Evolutionary conservation across 2,113 vertebrate genomes (phyloP).

Genomic region (Leptobrachium leishanense): DNA sequence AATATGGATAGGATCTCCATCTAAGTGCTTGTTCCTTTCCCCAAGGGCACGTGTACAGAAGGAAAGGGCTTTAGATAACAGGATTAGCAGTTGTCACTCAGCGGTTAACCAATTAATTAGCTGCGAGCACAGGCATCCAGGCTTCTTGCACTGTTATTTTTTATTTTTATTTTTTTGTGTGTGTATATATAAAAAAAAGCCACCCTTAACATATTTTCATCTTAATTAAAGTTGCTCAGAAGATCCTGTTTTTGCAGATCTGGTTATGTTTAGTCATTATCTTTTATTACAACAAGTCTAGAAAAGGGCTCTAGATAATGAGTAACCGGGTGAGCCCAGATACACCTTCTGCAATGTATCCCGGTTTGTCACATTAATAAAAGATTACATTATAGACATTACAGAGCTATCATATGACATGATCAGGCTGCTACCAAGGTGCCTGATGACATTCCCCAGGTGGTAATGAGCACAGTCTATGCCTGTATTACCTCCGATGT

Average conservation of each 20-base stretch:
- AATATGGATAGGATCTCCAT: background rate
- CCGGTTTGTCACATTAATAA: no score
- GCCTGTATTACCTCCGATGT: no score
- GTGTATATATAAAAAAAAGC: background rate
- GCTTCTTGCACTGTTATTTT: conserved; percentile 14
- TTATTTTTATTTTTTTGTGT: no score
- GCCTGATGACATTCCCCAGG: no score
- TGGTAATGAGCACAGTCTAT: no score
- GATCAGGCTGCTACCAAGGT: no score
- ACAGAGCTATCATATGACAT: no score
- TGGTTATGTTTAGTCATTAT: background rate
- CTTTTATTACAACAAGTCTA: no score
- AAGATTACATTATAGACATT: no score
- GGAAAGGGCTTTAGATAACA: conserved; percentile 41
- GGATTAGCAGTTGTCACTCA: conserved; percentile 46
- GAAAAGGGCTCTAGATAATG: no score
- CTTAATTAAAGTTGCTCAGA: background rate
- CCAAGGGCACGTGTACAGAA: background rate
- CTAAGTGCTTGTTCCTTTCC: conserved; percentile 18
- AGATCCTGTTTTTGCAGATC: background rate
- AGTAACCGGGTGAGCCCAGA: no score
- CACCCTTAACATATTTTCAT: conserved; percentile 11
- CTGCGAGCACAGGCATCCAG: conserved; percentile 7
- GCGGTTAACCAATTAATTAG: conserved; percentile 50
- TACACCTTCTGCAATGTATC: no score